A percentile compares a stretch with the other conserved stretches of the same genome.
Conservation (phyloP, 2,888 invertebrate species). For the Gasteruption jaculator region DNA sequence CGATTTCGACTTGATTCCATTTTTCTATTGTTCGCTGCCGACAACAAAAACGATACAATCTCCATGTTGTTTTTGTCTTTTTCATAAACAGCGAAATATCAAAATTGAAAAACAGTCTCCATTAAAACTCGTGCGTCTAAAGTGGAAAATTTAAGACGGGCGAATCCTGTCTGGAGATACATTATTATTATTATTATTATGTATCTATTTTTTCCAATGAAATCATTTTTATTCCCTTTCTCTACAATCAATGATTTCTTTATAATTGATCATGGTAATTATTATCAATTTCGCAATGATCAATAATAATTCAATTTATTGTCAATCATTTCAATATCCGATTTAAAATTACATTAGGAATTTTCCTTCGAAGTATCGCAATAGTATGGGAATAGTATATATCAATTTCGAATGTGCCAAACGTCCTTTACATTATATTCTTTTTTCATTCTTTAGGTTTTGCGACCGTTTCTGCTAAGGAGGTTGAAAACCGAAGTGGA, state of each 20-base stretch:
- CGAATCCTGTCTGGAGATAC: slow-evolving; percentile 49
- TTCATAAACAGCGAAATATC: slow-evolving; percentile 38
- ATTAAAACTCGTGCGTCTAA: slow-evolving; percentile 46
- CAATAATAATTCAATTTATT: too few relatives aligned
- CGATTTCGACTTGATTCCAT: too few relatives aligned
- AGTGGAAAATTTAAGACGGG: slow-evolving; percentile 35
- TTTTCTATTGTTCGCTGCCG: slow-evolving; percentile 36
- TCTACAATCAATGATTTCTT: too few relatives aligned
- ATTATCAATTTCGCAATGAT: too few relatives aligned
- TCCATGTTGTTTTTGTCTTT: slow-evolving; percentile 29
- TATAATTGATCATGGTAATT: too few relatives aligned
- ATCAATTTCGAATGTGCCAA: too few relatives aligned
- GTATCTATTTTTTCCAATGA: not conserved
- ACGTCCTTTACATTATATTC: not conserved
- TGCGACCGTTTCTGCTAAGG: slow-evolving; percentile 88
- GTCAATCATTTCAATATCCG: too few relatives aligned
- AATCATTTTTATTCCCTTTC: slow-evolving; percentile 1
- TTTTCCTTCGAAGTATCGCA: too few relatives aligned
- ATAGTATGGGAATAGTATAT: too few relatives aligned
- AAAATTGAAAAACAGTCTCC: slow-evolving; percentile 38
- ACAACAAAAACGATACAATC: slow-evolving; percentile 31
- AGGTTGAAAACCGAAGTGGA: slow-evolving; percentile 93
- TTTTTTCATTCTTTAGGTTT: slow-evolving; percentile 59
- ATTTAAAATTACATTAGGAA: too few relatives aligned
- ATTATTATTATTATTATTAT: slow-evolving; percentile 18